Evolutionary conservation across 2,113 vertebrate species (phyloP), one percentile per base, ranked within the genome.

Genomic region (Bolborhynchus lineola): DNA sequence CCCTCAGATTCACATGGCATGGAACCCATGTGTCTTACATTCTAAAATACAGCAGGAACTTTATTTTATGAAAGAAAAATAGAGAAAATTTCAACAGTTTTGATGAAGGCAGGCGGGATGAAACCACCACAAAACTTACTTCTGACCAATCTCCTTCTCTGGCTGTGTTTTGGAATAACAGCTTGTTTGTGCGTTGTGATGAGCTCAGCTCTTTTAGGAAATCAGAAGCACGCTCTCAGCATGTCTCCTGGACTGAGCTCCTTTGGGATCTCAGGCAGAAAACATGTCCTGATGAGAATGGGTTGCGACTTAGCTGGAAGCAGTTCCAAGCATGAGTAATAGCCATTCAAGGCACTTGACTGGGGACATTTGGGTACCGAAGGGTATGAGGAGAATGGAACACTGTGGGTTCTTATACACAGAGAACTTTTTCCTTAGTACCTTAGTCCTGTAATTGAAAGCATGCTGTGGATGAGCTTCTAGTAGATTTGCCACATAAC

Each of bases 211-310:
- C 29, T 84, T 90, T 79, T 10, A 82, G 67, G 70, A 95, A 91
- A 89, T 39, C 13, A 94, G 82, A 86, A 76, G 67, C n/a, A 74
- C 24, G 33, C n/a, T 65, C 90, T 76, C 79, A 83, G 91, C 2
- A 0, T 42, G 44, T 49, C 46, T 86, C 46, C 75, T 86, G 82
- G 68, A 90, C 46, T 0, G 3, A 74, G 63, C 9, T 90, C 86
- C 71, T 86, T 86, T 59, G 76, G 89, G 82, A 86, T 42, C 53
- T 90, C 76, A 77, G 86, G 80, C 86, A 88, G 92, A 90, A 77
- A 90, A 65, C 53, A 53, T 6, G 8, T 70, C 59, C 92, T 67
- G 59, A 78, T 46, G 80, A 93, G 44, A 86, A 82, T n/a, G 69
- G 57, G 67, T 80, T 93, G 70, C 69, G 88, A 88, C 75, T 82